Base-by-base conservation (phyloP, 1,140 invertebrate genomes). In the Dendrolimus kikuchii region DNA sequence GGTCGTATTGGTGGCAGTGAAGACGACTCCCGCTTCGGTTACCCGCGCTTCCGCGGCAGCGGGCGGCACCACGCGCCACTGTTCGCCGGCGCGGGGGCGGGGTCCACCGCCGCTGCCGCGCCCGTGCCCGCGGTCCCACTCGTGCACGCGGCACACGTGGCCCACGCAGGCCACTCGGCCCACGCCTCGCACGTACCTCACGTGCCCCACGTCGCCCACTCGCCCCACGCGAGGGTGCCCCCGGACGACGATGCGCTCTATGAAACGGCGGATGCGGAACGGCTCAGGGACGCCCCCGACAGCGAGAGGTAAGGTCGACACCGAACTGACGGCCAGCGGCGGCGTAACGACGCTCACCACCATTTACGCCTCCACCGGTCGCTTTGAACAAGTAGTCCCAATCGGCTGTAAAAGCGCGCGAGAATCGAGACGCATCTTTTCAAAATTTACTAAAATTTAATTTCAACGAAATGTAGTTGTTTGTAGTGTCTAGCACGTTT, bases 221-320 rank as follows among this genome's bases (percentile, higher is more conserved):
- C 77, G 39, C 69, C 77, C 38, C 87, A 87, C 64, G 78, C 85
- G 62, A 88, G 89, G 67, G 82, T 78, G 62, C 91, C 91, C 70
- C 92, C 92, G 67, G 93, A 94, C 67, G 94, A 95, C 62, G 94
- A 95, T 81, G 92, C 93, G 76, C 93, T 95, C 65, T 95, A 95
- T 81, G 94, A 95, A 88, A 94, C 92, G 68, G 94, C 94, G 62
- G 94, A 95, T 86, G 92, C 89, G 66, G 81, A 86, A 85, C 69
- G 86, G 80, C 86, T 88, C 81, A 87, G 93, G 56, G 93, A 94
- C 83, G 93, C 93, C 51, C 93, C 93, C 68, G 94, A 95, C 83
- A 94, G 93, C 87, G 94, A 94, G 91, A 95, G 94, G 94, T 95
- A 92, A 87, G 86, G 74, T 43, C 49, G 7, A 40, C 57, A 23